Evolutionary conservation across 1,140 invertebrate genomes (phyloP).

Genomic region (Carposina sasakii): DNA sequence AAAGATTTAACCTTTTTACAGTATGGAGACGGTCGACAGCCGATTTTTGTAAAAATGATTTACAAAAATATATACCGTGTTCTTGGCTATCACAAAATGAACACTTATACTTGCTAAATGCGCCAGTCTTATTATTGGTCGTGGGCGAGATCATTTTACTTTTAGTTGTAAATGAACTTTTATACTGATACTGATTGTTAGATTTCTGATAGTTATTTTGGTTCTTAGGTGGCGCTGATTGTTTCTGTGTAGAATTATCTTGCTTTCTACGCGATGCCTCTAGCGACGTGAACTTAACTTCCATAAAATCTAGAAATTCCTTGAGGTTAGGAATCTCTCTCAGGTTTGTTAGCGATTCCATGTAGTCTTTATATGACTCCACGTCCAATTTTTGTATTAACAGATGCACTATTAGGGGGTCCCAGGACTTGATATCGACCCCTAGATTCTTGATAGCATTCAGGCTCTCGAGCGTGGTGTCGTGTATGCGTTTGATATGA

Average conservation of each 20-base stretch:
- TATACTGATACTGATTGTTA: neutral
- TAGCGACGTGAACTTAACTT: constrained; percentile 15
- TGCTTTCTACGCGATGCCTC: constrained; percentile 12
- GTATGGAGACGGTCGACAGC: neutral
- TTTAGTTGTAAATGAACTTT: neutral
- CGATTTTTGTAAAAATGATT: neutral
- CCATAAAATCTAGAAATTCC: constrained; percentile 19
- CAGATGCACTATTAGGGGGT: constrained; percentile 8
- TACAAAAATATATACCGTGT: constrained; percentile 2
- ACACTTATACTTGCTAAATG: neutral
- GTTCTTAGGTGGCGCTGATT: neutral
- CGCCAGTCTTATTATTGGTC: neutral
- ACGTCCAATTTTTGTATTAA: constrained; percentile 9
- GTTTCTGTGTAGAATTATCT: constrained; percentile 8
- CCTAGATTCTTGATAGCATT: constrained; percentile 16
- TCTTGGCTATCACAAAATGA: constrained; percentile 1
- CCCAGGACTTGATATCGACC: constrained; percentile 9
- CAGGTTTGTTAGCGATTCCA: constrained; percentile 8
- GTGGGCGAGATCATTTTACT: neutral
- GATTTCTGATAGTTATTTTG: neutral
- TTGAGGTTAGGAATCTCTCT: constrained; percentile 11
- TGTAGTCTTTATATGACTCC: constrained; percentile 13
- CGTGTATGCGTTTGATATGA: constrained; percentile 6
- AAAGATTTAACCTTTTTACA: constrained; percentile 7
- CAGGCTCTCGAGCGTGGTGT: constrained; percentile 11